phyloP scores from a whole-genome alignment of 2,888 invertebrate species.

The Pecten maximus region DNA sequence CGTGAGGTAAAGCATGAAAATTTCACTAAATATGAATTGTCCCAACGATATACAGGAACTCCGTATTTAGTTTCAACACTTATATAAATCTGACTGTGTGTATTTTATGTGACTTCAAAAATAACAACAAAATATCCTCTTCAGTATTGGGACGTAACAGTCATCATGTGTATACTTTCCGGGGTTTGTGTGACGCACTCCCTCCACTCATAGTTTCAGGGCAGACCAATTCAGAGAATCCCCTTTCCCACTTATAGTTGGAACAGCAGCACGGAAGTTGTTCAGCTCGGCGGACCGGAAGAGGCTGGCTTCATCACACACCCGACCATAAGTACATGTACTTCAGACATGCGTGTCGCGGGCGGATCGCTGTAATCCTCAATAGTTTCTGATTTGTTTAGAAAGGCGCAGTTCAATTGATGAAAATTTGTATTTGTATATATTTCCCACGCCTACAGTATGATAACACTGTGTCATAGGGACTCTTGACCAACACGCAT shows the following conservation, averaged over 20 bases:
- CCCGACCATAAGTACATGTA: neutral
- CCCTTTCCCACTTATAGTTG: too few relatives aligned
- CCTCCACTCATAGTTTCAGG: neutral
- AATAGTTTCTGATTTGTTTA: neutral
- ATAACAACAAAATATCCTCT: neutral
- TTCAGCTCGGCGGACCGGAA: neutral
- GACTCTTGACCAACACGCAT: too few relatives aligned
- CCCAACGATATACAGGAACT: too few relatives aligned
- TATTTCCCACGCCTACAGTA: neutral
- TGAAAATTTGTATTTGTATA: neutral
- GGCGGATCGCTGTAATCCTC: neutral
- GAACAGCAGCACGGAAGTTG: conserved; percentile 6
- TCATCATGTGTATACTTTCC: neutral
- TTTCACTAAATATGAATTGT: too few relatives aligned
- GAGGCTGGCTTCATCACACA: neutral
- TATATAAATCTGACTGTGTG: too few relatives aligned
- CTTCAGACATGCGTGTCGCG: neutral
- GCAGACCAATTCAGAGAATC: neutral
- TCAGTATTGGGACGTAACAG: neutral
- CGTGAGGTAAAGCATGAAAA: too few relatives aligned
- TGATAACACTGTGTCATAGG: too few relatives aligned
- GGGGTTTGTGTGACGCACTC: too few relatives aligned
- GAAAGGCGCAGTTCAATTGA: neutral
- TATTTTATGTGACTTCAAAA: neutral
- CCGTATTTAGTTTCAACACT: too few relatives aligned